Evolutionary conservation across 2,888 invertebrate genomes (phyloP).

Genomic region (Heliconius erato): DNA sequence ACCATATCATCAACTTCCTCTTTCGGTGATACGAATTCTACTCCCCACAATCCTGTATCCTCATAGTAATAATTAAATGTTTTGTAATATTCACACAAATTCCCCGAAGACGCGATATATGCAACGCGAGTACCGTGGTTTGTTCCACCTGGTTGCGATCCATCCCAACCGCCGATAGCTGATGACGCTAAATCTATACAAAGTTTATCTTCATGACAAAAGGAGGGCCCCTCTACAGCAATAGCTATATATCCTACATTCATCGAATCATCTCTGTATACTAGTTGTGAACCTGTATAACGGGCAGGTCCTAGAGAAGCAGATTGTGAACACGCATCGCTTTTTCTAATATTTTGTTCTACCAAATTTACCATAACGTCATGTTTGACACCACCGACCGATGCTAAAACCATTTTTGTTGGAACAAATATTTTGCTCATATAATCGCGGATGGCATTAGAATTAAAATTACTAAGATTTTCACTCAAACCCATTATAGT

Average conservation of each 20-base stretch:
- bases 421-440: conserved; percentile 94
- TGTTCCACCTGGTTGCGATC: conserved; percentile 93
- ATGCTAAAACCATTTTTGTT: conserved; percentile 95
- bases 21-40: conserved; percentile 92
- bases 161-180: conserved; percentile 95
- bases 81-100: conserved; percentile 95
- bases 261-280: conserved; percentile 94
- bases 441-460: conserved; percentile 90
- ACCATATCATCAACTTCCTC: conserved; percentile 89
- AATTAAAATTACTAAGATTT: conserved; percentile 87
- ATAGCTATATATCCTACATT: conserved; percentile 95
- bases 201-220: conserved; percentile 95
- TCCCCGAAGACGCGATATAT: conserved; percentile 87
- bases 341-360: conserved; percentile 88
- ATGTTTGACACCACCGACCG: conserved; percentile 96
- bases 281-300: conserved; percentile 95
- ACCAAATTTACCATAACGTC: conserved; percentile 92
- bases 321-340: conserved; percentile 86
- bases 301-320: conserved; percentile 83
- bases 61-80: conserved; percentile 98
- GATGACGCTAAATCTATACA: conserved; percentile 97
- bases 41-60: conserved; percentile 98
- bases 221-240: conserved; percentile 96
- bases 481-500: conserved; percentile 87
- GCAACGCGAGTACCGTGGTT: conserved; percentile 94